Conservation (phyloP, 2,888 invertebrate genomes). For the Sinopyrophorus schimmeli region DNA sequence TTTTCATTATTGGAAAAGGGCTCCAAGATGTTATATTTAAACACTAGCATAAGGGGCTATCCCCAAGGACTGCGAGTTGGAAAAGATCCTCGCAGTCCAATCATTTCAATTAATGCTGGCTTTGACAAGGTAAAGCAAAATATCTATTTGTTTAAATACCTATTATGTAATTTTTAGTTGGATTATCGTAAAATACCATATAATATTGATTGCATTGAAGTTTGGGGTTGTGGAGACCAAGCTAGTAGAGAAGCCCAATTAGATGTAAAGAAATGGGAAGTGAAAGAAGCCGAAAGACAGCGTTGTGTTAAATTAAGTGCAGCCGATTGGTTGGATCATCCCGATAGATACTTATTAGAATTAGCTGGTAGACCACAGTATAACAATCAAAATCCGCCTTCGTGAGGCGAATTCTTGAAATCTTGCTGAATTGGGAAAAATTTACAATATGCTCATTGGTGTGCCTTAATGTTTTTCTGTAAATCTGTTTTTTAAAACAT, state of each 20-base stretch:
- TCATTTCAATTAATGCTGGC: constrained; percentile 72
- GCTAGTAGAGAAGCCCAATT: constrained; percentile 79
- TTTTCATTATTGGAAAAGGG: constrained; percentile 61
- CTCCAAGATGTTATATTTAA: constrained; percentile 81
- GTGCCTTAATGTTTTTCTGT: too few species aligned
- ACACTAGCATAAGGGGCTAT: constrained; percentile 80
- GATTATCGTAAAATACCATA: constrained; percentile 70
- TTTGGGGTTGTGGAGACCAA: constrained; percentile 86
- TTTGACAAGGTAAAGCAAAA: constrained; percentile 62
- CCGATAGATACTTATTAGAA: constrained; percentile 88
- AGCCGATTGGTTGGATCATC: constrained; percentile 94
- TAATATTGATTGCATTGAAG: constrained; percentile 66
- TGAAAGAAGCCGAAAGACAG: constrained; percentile 84
- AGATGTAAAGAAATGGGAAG: constrained; percentile 88
- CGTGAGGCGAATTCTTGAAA: constrained; percentile 1
- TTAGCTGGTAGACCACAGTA: constrained; percentile 83
- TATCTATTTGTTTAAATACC: background rate
- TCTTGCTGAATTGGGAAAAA: too few species aligned
- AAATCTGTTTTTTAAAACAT: too few species aligned
- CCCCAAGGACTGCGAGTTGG: constrained; percentile 84
- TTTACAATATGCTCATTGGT: too few species aligned
- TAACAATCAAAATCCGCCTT: constrained; percentile 63
- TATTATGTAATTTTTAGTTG: constrained; percentile 49
- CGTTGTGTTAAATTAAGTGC: constrained; percentile 83
- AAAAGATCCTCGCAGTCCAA: constrained; percentile 74